Percentiles rank a stretch among this genome's conserved stretches.
Evolutionary conservation across 2,797 vertebrate genomes (phyloP).

Genomic region (Austrolebias charrua): DNA sequence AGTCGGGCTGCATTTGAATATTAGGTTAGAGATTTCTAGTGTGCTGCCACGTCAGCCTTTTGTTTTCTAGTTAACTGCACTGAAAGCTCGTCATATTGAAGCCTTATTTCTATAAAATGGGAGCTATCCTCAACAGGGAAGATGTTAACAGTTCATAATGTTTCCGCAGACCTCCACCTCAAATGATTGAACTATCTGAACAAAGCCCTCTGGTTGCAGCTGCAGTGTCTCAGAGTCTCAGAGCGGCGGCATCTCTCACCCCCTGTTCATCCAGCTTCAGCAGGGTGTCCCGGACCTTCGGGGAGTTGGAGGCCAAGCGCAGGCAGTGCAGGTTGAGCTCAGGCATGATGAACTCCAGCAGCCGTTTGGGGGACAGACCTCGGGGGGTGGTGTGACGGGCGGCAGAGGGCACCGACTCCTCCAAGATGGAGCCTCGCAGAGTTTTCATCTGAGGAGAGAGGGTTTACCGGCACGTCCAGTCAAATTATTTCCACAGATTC

Average conservation of each 20-base stretch:
- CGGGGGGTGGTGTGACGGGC: constrained; percentile 83
- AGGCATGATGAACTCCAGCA: constrained; percentile 89
- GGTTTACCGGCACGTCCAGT: constrained; percentile 15
- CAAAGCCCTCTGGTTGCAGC: neutral
- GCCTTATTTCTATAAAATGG: too few species aligned
- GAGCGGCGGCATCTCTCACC: constrained; percentile 74
- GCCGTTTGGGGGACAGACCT: constrained; percentile 87
- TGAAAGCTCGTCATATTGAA: too few species aligned
- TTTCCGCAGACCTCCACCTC: too few species aligned
- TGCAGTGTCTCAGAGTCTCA: neutral
- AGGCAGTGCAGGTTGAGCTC: constrained; percentile 87
- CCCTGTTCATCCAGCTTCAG: constrained; percentile 92
- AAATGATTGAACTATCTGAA: too few species aligned
- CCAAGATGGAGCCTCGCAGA: constrained; percentile 88
- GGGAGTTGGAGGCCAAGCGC: constrained; percentile 88
- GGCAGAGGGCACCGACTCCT: constrained; percentile 86
- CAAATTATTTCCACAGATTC: constrained; percentile 6
- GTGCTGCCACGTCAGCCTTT: too few species aligned
- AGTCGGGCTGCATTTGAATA: too few species aligned
- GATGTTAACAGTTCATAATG: too few species aligned
- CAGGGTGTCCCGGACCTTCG: constrained; percentile 90
- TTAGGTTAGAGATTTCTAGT: too few species aligned
- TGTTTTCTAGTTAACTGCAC: too few species aligned
- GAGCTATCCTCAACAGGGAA: too few species aligned
- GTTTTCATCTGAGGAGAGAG: constrained; percentile 85